Evolutionary conservation across 2,113 vertebrate species (phyloP), one percentile per base, ranked within the genome.

Genomic region (Anarhynchus alexandrinus): DNA sequence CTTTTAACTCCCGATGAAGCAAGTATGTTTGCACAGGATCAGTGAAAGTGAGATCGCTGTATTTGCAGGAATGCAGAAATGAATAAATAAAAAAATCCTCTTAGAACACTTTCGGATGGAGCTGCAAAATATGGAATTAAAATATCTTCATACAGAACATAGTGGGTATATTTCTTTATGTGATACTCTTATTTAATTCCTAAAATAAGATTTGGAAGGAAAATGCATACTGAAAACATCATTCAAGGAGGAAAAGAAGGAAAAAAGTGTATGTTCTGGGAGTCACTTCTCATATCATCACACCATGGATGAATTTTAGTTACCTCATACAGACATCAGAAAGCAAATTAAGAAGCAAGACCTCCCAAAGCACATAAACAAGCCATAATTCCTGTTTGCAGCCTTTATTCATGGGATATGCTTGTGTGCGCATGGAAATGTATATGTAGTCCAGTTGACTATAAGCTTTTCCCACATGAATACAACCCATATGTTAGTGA

Each of bases 1-100:
- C 83, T 97, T 97, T 96, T 92, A 80, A 94, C 89, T 97, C 87
- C 89, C 64, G 58, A 96, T 77, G 87, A 96, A 94, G 55, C 29
- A 57, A 93, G 81, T n/a, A 10, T 65, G 27, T 94, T 95, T 96
- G 74, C 62, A 95, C 5, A 85, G 74, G 54, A 83, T 87, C 87
- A 67, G 38, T 90, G 72, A 45, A 79, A 92, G 34, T 25, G 43
- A 80, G 55, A 82, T 82, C 5, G 2, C 40, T 82, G 49, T 76
- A 81, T 78, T 83, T 94, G 85, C 83, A 93, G 52, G 45, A 89
- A 81, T n/a, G 58, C 7, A 89, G 64, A 69, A 88, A 90, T 72
- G 10, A 95, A 76, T 58, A 83, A 76, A 76, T 45, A 22, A 79
- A 42, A 69, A 72, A 25, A 47, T n/a, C 45, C 16, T 79, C 54